phyloP scores from a whole-genome alignment of 2,888 invertebrate species.

The Phyllotreta cruciferae region DNA sequence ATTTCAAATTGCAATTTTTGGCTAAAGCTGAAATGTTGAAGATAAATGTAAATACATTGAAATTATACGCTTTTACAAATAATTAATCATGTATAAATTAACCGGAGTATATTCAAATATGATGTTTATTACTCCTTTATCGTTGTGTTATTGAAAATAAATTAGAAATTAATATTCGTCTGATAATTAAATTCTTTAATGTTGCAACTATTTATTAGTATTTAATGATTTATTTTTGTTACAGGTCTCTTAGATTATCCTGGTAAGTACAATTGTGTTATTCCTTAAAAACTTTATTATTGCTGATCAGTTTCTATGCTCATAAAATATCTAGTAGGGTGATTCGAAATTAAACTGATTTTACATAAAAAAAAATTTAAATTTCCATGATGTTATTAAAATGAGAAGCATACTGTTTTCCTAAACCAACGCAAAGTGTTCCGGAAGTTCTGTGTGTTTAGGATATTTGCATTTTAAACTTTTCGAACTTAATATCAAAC shows the following conservation, averaged over 20 bases:
- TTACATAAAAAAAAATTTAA: constrained; percentile 7
- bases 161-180: constrained; percentile 20
- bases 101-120: no score
- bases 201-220: constrained; percentile 11
- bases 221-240: constrained; percentile 38
- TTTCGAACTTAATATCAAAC: constrained; percentile 30
- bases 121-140: no score
- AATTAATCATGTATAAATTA: no score
- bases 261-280: constrained; percentile 43
- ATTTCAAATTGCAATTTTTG: no score
- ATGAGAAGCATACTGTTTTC: constrained; percentile 14
- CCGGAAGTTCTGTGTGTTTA: constrained; percentile 32
- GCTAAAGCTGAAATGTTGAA: no score
- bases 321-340: not conserved
- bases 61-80: no score
- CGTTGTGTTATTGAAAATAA: no score
- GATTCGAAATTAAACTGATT: not conserved
- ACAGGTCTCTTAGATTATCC: constrained; percentile 44
- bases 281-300: no score
- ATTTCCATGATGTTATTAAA: constrained; percentile 24
- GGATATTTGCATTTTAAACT: constrained; percentile 33
- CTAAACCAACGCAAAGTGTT: constrained; percentile 24
- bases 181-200: not conserved
- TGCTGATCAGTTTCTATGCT: not conserved
- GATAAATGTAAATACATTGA: no score